Percentiles rank a stretch among this genome's conserved stretches.
phyloP scores from a whole-genome alignment of 1,140 invertebrate species.

The Papilio polyxenes region DNA sequence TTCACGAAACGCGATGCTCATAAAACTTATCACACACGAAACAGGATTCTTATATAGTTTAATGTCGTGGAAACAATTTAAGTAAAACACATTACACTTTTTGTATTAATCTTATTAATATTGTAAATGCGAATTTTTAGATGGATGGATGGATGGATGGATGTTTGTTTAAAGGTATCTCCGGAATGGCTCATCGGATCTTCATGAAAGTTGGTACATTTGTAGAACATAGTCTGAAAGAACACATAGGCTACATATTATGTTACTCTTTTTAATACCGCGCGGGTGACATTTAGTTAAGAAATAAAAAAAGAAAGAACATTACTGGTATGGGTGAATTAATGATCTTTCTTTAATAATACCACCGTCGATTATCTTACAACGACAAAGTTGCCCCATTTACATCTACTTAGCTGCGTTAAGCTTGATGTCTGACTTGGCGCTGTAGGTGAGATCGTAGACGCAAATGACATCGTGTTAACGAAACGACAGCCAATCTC shows the following conservation, averaged over 20 bases:
- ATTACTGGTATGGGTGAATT: background rate
- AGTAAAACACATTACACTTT: background rate
- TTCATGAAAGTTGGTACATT: too few species aligned
- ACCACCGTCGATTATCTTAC: background rate
- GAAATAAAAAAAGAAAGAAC: too few species aligned
- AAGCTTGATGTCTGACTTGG: conserved; percentile 11
- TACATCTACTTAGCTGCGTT: conserved; percentile 23
- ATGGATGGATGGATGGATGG: too few species aligned
- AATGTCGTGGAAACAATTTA: background rate
- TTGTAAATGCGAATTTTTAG: too few species aligned
- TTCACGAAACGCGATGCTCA: background rate
- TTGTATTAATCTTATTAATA: too few species aligned
- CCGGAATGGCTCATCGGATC: too few species aligned
- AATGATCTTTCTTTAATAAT: background rate
- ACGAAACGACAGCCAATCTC: background rate
- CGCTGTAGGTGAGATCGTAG: background rate
- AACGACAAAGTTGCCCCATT: conserved; percentile 25
- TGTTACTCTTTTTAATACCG: too few species aligned
- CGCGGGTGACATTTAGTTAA: too few species aligned
- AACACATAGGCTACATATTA: too few species aligned
- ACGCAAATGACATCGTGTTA: conserved; percentile 22
- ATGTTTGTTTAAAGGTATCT: too few species aligned
- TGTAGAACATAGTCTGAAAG: too few species aligned
- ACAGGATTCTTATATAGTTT: background rate
- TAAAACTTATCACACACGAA: conserved; percentile 13